phyloP scores from a whole-genome alignment of 2,113 vertebrate species.

The Coryphaenoides rupestris region DNA sequence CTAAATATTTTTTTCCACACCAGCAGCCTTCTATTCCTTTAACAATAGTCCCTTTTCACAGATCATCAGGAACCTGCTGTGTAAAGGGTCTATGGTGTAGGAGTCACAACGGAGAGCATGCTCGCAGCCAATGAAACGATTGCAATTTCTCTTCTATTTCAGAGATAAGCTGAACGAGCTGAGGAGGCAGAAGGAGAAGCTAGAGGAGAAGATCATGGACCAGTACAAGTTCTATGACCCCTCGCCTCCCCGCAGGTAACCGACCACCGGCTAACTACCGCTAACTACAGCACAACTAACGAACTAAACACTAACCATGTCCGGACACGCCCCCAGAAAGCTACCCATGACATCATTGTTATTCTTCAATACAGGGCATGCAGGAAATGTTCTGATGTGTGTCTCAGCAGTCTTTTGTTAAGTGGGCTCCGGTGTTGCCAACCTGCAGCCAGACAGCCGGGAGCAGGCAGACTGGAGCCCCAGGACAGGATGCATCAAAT shows the following conservation, averaged over 20 bases:
- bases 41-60: too few relatives aligned
- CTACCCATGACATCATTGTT: neutral
- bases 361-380: neutral
- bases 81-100: too few relatives aligned
- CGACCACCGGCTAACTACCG: too few relatives aligned
- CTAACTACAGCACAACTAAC: too few relatives aligned
- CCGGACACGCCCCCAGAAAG: neutral
- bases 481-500: constrained; percentile 26
- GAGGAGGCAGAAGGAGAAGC: constrained; percentile 94
- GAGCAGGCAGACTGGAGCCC: neutral
- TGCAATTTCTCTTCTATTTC: constrained; percentile 18
- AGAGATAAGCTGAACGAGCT: constrained; percentile 97
- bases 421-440: neutral
- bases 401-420: neutral
- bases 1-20: too few relatives aligned
- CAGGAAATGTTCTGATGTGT: neutral
- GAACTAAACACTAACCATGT: too few relatives aligned
- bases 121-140: neutral
- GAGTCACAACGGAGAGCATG: too few relatives aligned
- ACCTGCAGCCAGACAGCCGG: constrained; percentile 6
- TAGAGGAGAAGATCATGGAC: constrained; percentile 99
- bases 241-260: constrained; percentile 93
- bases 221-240: constrained; percentile 98
- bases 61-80: too few relatives aligned
- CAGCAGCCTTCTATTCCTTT: too few relatives aligned